phyloP scores from a whole-genome alignment of 2,888 invertebrate species.

The Smittia aterrima region DNA sequence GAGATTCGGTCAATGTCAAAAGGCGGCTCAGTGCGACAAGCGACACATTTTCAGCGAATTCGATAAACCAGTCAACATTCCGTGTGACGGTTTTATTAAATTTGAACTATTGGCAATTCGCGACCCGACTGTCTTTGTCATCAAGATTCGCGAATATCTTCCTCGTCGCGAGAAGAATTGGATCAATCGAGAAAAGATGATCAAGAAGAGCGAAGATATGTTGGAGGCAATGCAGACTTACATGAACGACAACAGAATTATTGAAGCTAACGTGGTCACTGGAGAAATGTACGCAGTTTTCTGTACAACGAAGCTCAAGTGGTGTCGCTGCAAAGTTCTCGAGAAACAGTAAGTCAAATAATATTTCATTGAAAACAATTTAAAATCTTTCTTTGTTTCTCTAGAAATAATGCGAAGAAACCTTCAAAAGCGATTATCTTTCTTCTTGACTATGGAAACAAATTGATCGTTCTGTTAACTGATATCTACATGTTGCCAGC shows the following conservation, averaged over 20 bases:
- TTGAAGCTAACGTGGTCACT: slow-evolving; percentile 47
- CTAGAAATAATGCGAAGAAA: slow-evolving; percentile 45
- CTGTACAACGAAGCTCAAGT: slow-evolving; percentile 45
- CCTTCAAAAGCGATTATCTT: slow-evolving; percentile 51
- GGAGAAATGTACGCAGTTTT: slow-evolving; percentile 62
- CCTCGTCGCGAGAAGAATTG: neutral
- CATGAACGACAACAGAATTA: neutral
- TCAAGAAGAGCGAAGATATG: neutral
- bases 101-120: neutral
- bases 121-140: neutral
- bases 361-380: neutral
- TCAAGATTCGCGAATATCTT: neutral
- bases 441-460: slow-evolving; percentile 62
- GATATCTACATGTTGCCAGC: slow-evolving; percentile 57
- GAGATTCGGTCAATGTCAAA: slow-evolving; percentile 60
- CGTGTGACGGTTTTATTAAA: neutral
- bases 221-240: neutral
- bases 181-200: neutral
- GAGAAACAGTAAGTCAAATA: slow-evolving; percentile 48
- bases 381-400: neutral
- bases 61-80: slow-evolving; percentile 55
- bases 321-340: slow-evolving; percentile 59
- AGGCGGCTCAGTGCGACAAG: slow-evolving; percentile 61
- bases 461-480: slow-evolving; percentile 52
- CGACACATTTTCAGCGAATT: slow-evolving; percentile 63